Evolutionary conservation across 2,797 vertebrate species (phyloP), one percentile per base, ranked within the genome.

Genomic region (Gadopsis marmoratus): DNA sequence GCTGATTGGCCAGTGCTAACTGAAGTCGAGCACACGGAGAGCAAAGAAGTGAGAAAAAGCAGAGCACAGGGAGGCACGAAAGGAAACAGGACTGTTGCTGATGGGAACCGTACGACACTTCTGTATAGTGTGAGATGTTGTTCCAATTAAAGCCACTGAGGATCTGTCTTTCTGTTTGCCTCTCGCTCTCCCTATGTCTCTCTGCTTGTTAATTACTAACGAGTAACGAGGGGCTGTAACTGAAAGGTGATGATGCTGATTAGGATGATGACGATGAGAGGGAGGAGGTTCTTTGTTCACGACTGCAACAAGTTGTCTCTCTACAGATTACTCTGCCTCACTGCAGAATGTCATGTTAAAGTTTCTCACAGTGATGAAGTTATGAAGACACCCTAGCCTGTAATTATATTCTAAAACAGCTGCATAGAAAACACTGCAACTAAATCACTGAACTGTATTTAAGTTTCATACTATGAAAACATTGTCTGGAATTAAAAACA

Each of bases 121-220:
- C 82, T 82, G 86, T 71, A 74, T 64, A 47, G 77, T 88, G 91
- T 90, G 91, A 92, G 88, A 93, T 90, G 85, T 86, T 90, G 81
- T 89, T 91, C 94, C 93, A 95, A 96, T 96, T 96, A 95, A 95
- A 94, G 87, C 84, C 82, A 87, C 85, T 81, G 81, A 89, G 80
- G 60, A 82, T 81, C 76, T 83, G 84, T 89, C 89, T 87, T 89
- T 84, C 82, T 88, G 55, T 83, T 85, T 85, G 85, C 81, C 74
- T 84, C 78, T 88, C 75, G 77, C 86, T 90, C 67, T 74, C 75
- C 62, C 74, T 7, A 4, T 69, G 71, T 85, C 81, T 75, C 63
- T 51, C 37, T 72, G 74, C 89, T 90, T 88, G 88, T 92, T 94
- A 95, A 93, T 94, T 95, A 94, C 90, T 88, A 81, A 82, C 26